Conservation (phyloP, 2,113 vertebrate species). For the Balaeniceps rex region DNA sequence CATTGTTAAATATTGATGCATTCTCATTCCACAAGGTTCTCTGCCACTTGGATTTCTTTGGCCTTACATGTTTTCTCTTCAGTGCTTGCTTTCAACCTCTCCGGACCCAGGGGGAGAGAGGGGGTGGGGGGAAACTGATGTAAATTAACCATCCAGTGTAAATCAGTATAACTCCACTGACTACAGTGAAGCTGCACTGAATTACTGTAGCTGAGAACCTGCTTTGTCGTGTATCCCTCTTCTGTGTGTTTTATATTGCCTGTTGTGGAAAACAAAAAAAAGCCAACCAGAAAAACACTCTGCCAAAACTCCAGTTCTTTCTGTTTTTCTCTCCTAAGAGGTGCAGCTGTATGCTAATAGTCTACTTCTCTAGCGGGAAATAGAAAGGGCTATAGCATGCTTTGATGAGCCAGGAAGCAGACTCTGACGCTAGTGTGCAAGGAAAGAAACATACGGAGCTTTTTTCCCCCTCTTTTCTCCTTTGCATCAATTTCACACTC, state of each 20-base stretch:
- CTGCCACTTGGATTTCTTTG: not conserved
- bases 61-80: not conserved
- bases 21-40: not conserved
- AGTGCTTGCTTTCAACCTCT: not conserved
- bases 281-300: not conserved
- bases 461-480: not conserved
- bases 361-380: not conserved
- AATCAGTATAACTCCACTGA: not conserved
- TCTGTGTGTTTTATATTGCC: not conserved
- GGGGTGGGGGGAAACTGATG: not conserved
- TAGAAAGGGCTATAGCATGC: not conserved
- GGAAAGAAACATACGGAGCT: not conserved
- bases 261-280: not conserved
- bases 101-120: not conserved
- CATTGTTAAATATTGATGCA: not conserved
- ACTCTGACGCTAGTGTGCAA: not conserved
- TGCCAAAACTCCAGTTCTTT: not conserved
- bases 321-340: not conserved
- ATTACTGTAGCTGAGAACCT: not conserved
- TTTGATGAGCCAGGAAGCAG: conserved; percentile 7
- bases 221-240: not conserved
- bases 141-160: not conserved
- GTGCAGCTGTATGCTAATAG: conserved; percentile 62
- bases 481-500: conserved; percentile 15
- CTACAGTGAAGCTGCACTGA: not conserved